Conservation (phyloP, 2,888 invertebrate species). For the Agrochola macilenta region DNA sequence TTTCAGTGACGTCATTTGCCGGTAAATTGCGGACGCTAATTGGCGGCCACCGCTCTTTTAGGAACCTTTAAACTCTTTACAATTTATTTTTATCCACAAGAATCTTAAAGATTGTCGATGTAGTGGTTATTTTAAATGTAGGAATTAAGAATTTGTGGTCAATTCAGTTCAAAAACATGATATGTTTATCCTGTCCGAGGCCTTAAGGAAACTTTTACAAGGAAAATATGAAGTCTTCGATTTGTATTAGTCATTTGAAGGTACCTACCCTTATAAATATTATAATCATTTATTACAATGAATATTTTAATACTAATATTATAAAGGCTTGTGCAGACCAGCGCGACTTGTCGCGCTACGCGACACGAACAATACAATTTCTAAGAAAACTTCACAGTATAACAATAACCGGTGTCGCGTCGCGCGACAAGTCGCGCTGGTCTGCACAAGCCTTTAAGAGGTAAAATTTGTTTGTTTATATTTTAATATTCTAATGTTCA, state of each 20-base stretch:
- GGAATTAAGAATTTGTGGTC: not conserved
- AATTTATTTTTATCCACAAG: not conserved
- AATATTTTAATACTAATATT: too few relatives aligned
- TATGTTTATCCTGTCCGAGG: constrained; percentile 1
- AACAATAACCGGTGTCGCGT: too few relatives aligned
- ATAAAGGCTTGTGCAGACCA: too few relatives aligned
- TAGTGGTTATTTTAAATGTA: not conserved
- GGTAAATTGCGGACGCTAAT: not conserved
- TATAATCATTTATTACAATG: not conserved
- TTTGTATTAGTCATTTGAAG: constrained; percentile 18
- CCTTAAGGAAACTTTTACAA: constrained; percentile 17
- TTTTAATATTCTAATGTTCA: too few relatives aligned
- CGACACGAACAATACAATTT: too few relatives aligned
- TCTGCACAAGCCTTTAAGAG: too few relatives aligned
- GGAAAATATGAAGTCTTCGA: constrained; percentile 14
- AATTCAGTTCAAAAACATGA: constrained; percentile 6
- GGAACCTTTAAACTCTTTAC: not conserved
- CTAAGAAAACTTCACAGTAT: too few relatives aligned
- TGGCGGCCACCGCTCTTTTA: not conserved
- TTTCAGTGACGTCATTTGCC: not conserved
- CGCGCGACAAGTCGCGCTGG: too few relatives aligned
- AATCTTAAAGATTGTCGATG: not conserved
- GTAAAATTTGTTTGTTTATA: too few relatives aligned
- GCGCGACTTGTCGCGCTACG: too few relatives aligned
- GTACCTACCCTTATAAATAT: not conserved